Evolutionary conservation across 2,888 invertebrate species (phyloP).

Genomic region (Parapristionchus giblindavisi): DNA sequence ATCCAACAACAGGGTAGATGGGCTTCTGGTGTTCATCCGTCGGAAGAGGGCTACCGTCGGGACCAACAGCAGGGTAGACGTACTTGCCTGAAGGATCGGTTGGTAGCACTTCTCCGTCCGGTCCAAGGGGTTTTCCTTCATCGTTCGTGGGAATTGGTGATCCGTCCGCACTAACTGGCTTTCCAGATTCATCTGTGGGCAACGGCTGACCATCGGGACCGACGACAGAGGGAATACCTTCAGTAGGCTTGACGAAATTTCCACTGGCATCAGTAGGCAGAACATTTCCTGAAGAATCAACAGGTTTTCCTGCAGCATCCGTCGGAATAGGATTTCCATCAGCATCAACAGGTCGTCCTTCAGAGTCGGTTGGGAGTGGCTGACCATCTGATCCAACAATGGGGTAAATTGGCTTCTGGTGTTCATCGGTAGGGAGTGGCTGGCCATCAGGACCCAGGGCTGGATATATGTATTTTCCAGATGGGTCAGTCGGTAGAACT

Average conservation of each 20-base stretch:
- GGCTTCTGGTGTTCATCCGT: conserved; percentile 41
- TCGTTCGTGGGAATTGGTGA: conserved; percentile 36
- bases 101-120: conserved; percentile 49
- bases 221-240: conserved; percentile 42
- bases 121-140: conserved; percentile 40
- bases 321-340: conserved; percentile 47
- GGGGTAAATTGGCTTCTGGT: conserved; percentile 39
- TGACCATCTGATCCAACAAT: conserved; percentile 36
- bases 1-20: conserved; percentile 46
- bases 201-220: conserved; percentile 45
- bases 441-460: conserved; percentile 51
- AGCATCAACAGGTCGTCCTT: conserved; percentile 45
- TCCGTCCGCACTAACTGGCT: conserved; percentile 47
- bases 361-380: conserved; percentile 41
- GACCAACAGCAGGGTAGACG: conserved; percentile 39
- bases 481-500: conserved; percentile 44
- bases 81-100: conserved; percentile 48
- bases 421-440: conserved; percentile 47
- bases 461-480: conserved; percentile 36
- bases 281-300: conserved; percentile 41
- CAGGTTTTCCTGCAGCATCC: conserved; percentile 40
- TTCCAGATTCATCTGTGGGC: conserved; percentile 48
- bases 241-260: conserved; percentile 42
- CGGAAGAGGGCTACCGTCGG: conserved; percentile 43
- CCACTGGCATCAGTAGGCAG: conserved; percentile 44